These are phyloP conservation scores for Dermatophagoides farinae DNA, from an alignment of 1,140 invertebrate species.

Conservation along the genomic window DNA sequence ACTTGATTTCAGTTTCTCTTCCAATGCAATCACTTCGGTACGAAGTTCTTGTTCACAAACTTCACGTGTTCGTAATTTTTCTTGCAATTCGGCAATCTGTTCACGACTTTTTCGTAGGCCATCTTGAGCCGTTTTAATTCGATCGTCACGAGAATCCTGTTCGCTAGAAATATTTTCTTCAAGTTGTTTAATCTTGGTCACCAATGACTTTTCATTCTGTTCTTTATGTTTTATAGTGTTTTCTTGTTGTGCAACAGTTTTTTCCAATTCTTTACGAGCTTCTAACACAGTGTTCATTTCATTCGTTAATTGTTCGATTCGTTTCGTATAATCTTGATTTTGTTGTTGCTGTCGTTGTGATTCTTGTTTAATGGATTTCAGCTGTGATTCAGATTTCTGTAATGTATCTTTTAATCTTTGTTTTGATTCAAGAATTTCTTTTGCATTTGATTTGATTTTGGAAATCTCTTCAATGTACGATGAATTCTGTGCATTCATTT, in stretches of 20 bases:
- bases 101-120: background rate
- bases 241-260: conserved; percentile 2
- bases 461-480: background rate
- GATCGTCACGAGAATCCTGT: background rate
- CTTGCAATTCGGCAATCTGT: background rate
- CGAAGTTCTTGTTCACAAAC: background rate
- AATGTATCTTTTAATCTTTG: conserved; percentile 11
- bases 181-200: background rate
- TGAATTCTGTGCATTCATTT: background rate
- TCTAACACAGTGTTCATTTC: background rate
- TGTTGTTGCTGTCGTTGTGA: background rate
- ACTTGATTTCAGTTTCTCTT: conserved; percentile 11
- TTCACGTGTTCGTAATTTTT: background rate
- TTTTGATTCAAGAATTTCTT: conserved; percentile 12
- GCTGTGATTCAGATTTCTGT: conserved; percentile 2
- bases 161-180: background rate
- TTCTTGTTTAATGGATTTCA: background rate
- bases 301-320: background rate
- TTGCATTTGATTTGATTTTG: conserved; percentile 5
- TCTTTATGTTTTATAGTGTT: background rate
- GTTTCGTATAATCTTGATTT: background rate
- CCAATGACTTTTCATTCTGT: background rate
- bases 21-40: conserved; percentile 1
- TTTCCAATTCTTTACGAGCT: conserved; percentile 1
- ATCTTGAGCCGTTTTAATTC: background rate